phyloP scores from a whole-genome alignment of 1,140 invertebrate species.

The Aphaenogaster ashmeadi region DNA sequence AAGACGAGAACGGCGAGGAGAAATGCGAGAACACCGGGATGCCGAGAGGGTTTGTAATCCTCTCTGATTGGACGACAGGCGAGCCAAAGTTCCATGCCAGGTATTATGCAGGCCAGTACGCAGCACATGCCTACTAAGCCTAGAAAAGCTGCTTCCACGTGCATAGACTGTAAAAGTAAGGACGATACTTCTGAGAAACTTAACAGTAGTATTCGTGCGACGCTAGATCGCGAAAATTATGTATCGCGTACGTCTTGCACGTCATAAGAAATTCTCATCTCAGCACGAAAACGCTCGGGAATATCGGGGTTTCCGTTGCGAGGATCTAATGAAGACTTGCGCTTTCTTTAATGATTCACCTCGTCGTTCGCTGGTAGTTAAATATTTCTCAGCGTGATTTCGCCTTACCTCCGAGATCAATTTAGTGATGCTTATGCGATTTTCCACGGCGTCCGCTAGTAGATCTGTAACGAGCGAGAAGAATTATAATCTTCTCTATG shows the following conservation, averaged over 20 bases:
- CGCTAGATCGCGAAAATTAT: slow-evolving; percentile 34
- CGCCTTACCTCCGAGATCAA: slow-evolving; percentile 82
- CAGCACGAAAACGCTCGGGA: not conserved
- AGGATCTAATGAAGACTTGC: slow-evolving; percentile 18
- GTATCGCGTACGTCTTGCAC: not conserved
- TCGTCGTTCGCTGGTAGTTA: not conserved
- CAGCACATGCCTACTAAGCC: slow-evolving; percentile 79
- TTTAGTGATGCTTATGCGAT: slow-evolving; percentile 78
- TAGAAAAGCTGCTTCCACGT: slow-evolving; percentile 81
- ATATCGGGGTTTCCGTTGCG: not conserved
- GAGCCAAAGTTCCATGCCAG: slow-evolving; percentile 84
- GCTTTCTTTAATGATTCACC: slow-evolving; percentile 23
- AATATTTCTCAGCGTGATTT: slow-evolving; percentile 29
- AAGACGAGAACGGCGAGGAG: slow-evolving; percentile 78
- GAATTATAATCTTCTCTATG: not conserved
- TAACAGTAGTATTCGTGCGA: slow-evolving; percentile 15
- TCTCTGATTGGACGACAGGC: slow-evolving; percentile 82
- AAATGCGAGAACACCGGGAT: slow-evolving; percentile 80
- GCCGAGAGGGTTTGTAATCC: slow-evolving; percentile 81
- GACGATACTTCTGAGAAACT: slow-evolving; percentile 23
- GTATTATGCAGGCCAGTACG: slow-evolving; percentile 83
- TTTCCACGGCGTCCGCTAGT: slow-evolving; percentile 81
- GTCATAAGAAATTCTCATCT: not conserved
- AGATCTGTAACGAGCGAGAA: slow-evolving; percentile 79
- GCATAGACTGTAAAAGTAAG: slow-evolving; percentile 78